Base-by-base conservation (phyloP, 2,113 vertebrate genomes). In the Cichladusa arquata region DNA sequence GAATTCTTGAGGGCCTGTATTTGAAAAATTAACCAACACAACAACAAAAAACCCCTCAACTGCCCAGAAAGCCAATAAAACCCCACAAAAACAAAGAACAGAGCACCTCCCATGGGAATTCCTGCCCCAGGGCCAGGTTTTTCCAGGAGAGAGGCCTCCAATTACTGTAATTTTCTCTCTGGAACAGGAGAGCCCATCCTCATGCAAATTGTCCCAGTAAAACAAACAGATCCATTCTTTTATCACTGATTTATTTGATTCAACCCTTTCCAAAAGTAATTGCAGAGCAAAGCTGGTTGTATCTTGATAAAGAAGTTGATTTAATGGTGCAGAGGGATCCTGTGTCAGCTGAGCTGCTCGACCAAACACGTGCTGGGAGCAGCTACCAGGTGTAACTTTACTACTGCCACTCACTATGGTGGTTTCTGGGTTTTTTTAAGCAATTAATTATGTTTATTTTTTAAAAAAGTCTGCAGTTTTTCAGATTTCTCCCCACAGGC, bases 61-160 rank as follows among this genome's bases (percentile, higher is more conserved):
- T 34, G 40, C 11, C 53, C 8, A 51, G 9, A 85, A 64, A 64
- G 16, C 12, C 26, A 50, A 57, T 0, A 17, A 71, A 74, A 44
- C 7, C 26, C 67, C 19, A 5, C 14, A 33, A 54, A 73, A 47
- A 11, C 69, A 67, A 67, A 40, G 67, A 56, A n/a, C 19, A 48
- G 40, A n/a, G 22, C 36, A 64, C 7, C 44, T 95, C 62, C 79
- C 28, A 4, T 2, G 36, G 61, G 26, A 80, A 90, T 61, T 88
- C 45, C 93, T 69, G 71, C 80, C 86, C 53, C 80, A 56, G 83
- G 71, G 92, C 38, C 58, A 44, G 62, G 28, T 48, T 92, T 94
- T 78, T 45, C 65, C 26, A 72, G 33, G 58, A 69, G n/a, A 7
- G 12, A 53, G 42, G 15, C 74, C 42, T 56, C 15, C 53, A 60